Base-by-base conservation (phyloP, 2,888 invertebrate species). In the Rhabditoides inermis region DNA sequence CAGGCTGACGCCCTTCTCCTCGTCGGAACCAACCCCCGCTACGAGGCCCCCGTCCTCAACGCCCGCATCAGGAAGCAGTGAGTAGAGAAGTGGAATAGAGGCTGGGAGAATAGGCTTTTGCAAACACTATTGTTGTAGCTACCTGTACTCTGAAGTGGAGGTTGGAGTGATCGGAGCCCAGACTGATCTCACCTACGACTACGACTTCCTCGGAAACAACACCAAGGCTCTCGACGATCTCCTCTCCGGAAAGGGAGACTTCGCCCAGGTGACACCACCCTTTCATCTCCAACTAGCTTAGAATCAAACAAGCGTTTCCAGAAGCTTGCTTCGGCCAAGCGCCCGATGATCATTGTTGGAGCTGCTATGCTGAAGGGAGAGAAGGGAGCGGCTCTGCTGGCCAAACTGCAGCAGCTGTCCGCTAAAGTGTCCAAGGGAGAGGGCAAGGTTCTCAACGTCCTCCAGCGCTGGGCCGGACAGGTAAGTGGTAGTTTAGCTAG, bases 11-110 rank as follows among this genome's bases (percentile, higher is more conserved):
- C 88, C 52, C 84, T 98, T 22, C 80, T 98, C 0, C 81, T 99
- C 48, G 85, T 98, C 69, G 98, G 98, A 51, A 91, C 92, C 1
- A 99, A 99, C 82, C 89, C 92, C 0, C 84, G 98, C 48, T 90
- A 88, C 78, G 98, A 98, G 80, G 95, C 98, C 37, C 94, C 98
- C 1, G 81, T 98, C 28, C 81, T 99, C 55, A 98, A 98, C 79
- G 87, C 95, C 0, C 84, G 98, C 70, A 84, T 99, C 61, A 85
- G 98, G 55, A 99, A 98, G 79, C 85, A 87, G 55, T 73, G 47
- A 30, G 58, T 51, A n/a, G n/a, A n/a, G n/a, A n/a, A n/a, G n/a
- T n/a, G n/a, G n/a, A n/a, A n/a, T n/a, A n/a, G n/a, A n/a, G n/a
- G n/a, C n/a, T n/a, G n/a, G n/a, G n/a, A n/a, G n/a, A n/a, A n/a